phyloP scores from a whole-genome alignment of 1,140 invertebrate genomes.

The Nephila pilipes region DNA sequence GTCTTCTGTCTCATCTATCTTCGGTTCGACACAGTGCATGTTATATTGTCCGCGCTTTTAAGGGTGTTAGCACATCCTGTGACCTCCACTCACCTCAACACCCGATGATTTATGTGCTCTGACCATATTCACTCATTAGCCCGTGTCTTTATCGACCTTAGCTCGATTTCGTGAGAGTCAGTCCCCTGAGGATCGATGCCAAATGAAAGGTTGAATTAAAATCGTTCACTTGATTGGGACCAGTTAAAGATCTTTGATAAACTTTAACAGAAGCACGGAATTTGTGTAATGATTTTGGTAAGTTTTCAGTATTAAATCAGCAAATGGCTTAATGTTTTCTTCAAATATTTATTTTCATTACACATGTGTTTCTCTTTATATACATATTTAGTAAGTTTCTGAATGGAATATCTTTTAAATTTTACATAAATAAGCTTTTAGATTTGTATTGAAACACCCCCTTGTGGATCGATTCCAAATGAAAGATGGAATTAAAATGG shows the following conservation, averaged over 20 bases:
- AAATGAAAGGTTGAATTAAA: constrained; percentile 4
- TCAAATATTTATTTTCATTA: too few relatives aligned
- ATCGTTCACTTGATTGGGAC: not conserved
- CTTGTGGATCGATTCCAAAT: too few relatives aligned
- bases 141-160: not conserved
- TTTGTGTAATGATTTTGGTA: too few relatives aligned
- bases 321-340: too few relatives aligned
- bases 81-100: not conserved
- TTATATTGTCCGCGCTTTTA: not conserved
- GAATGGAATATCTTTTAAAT: too few relatives aligned
- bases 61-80: not conserved
- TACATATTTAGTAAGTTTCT: too few relatives aligned
- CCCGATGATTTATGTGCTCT: constrained; percentile 33
- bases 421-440: too few relatives aligned
- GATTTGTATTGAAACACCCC: too few relatives aligned
- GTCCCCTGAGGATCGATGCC: not conserved
- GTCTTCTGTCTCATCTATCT: not conserved
- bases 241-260: not conserved
- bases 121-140: constrained; percentile 34
- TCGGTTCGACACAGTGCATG: not conserved
- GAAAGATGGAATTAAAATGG: too few relatives aligned
- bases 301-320: too few relatives aligned
- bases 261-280: too few relatives aligned
- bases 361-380: too few relatives aligned
- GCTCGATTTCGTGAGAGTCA: not conserved